A percentile compares a stretch with the other conserved stretches of the same genome.
Evolutionary conservation across 2,797 vertebrate genomes (phyloP).

Genomic region (Odontamblyopus lacepedii): DNA sequence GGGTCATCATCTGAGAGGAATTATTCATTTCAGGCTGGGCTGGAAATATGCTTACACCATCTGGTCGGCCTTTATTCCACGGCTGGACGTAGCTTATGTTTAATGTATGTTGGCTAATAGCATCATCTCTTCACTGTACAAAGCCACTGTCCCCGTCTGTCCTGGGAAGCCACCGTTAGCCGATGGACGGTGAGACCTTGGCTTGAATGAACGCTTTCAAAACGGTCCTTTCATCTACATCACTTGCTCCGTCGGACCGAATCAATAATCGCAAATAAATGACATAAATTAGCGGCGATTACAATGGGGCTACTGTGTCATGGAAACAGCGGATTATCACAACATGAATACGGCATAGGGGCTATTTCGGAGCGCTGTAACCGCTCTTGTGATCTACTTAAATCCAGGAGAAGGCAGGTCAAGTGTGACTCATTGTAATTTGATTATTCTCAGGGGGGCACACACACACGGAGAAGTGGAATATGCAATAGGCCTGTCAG

Average conservation of each 20-base stretch:
- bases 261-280: slow-evolving; percentile 43
- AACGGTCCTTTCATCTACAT: slow-evolving; percentile 48
- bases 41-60: slow-evolving; percentile 77
- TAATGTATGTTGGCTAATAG: slow-evolving; percentile 77
- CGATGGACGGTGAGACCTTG: slow-evolving; percentile 35
- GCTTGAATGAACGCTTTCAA: slow-evolving; percentile 41
- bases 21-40: slow-evolving; percentile 69
- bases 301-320: slow-evolving; percentile 12
- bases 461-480: slow-evolving; percentile 54
- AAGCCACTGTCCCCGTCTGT: slow-evolving; percentile 46
- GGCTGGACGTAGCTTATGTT: slow-evolving; percentile 70
- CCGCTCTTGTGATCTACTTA: slow-evolving; percentile 60
- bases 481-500: slow-evolving; percentile 43
- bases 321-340: slow-evolving; percentile 27
- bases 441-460: slow-evolving; percentile 46
- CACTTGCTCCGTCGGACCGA: slow-evolving; percentile 31
- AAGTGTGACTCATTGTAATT: slow-evolving; percentile 65
- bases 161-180: slow-evolving; percentile 51
- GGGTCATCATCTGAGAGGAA: slow-evolving; percentile 65
- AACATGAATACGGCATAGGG: slow-evolving; percentile 29
- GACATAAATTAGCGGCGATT: slow-evolving; percentile 34
- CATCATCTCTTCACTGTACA: slow-evolving; percentile 65
- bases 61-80: slow-evolving; percentile 74
- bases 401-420: slow-evolving; percentile 52
- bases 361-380: slow-evolving; percentile 35